Evolutionary conservation across 1,140 invertebrate genomes (phyloP), one percentile per base, ranked within the genome.

Genomic region (Drosophila tropicalis): DNA sequence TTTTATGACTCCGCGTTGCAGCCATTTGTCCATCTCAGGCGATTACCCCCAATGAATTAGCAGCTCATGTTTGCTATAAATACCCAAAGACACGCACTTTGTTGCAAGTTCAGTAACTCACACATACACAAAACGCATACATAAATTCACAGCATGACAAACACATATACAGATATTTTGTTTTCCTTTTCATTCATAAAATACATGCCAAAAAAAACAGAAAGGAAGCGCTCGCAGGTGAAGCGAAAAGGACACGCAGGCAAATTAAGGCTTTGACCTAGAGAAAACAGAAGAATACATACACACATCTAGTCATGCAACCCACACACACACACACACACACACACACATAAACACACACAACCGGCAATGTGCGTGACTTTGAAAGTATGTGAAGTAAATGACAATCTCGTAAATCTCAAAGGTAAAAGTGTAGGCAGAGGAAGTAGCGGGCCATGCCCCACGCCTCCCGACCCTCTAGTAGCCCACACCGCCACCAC

Each of bases 221-320:
- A 25, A 47, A 3, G 25, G 19, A 60, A 58, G 70, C 66, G 71
- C 72, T 29, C 62, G 34, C 66, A 79, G 76, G 79, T 67, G 75
- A 68, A 79, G 76, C 72, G 69, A 51, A 66, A 71, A 73, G 74
- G 66, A 68, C 76, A 67, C 65, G 76, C 71, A 84, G 77, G 80
- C 85, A 87, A 87, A 87, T 87, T 87, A 87, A 90, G 84, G 85
- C 85, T 89, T 89, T 89, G 84, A 89, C 84, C 84, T 90, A 89
- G 85, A 87, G 84, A 89, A 84, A 89, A 84, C 72, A 70, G 83
- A 89, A 89, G 76, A 85, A 84, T 47, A 40, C 70, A 72, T 6
- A 29, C 29, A 29, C 5, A 29, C 61, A 44, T 36, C 54, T 44
- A 62, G 25, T 60, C 25, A 19, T 60, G 29, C 61, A 62, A 47